These are phyloP conservation scores for Sarcoramphus papa DNA, from an alignment of 2,797 vertebrate species.

Conservation along the genomic window DNA sequence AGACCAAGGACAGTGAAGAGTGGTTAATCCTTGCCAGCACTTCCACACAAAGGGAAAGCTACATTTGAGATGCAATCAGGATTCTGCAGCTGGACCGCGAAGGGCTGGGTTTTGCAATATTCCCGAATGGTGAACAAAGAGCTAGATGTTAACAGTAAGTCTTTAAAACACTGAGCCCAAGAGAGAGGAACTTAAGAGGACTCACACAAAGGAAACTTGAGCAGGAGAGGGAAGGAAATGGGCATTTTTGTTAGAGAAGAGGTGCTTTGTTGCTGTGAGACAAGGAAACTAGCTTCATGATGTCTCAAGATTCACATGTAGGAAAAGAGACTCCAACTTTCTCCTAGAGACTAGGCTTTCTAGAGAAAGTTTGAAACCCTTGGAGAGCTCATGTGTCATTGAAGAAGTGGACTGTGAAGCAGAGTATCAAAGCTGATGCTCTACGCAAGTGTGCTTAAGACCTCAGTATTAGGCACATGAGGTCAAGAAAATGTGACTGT, in stretches of 20 bases:
- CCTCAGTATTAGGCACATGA: background rate
- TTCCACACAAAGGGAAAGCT: background rate
- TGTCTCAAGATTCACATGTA: background rate
- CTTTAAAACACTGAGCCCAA: background rate
- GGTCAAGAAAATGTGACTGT: background rate
- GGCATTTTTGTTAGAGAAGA: background rate
- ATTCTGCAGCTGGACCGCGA: background rate
- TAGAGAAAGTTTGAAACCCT: background rate
- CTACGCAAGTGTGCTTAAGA: background rate
- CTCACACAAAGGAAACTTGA: background rate
- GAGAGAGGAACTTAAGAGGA: background rate
- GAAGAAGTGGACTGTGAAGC: background rate
- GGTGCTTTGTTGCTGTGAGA: background rate
- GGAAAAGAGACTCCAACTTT: background rate
- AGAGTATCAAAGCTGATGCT: background rate
- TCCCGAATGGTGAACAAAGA: background rate
- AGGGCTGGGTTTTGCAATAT: background rate
- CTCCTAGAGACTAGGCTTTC: background rate
- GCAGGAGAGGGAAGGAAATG: background rate
- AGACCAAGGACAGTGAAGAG: background rate
- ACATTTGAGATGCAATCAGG: background rate
- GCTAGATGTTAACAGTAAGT: background rate
- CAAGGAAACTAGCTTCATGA: background rate
- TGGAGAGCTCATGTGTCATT: background rate
- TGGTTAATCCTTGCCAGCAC: background rate